Percentiles rank a stretch among this genome's conserved stretches.
phyloP scores from a whole-genome alignment of 2,113 vertebrate genomes.

The Serinus canaria region DNA sequence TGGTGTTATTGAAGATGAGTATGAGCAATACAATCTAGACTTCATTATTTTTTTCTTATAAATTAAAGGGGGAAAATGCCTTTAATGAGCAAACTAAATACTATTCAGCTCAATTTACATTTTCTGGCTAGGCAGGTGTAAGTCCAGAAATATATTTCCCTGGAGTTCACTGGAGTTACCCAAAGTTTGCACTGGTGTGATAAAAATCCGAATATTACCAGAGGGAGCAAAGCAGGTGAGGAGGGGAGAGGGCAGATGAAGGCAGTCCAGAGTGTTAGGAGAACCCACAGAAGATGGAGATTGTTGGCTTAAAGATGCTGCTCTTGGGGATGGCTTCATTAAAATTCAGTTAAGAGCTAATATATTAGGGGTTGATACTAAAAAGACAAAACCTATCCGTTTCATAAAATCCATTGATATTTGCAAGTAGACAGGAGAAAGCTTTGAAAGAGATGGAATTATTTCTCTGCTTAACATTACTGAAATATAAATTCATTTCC shows the following conservation, averaged over 20 bases:
- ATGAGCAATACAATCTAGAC: not conserved
- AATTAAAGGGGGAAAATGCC: not conserved
- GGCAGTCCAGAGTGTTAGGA: not conserved
- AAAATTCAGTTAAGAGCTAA: not conserved
- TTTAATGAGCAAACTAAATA: not conserved
- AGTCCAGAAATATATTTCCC: constrained; percentile 9
- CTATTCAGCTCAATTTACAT: not conserved
- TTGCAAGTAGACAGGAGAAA: not conserved
- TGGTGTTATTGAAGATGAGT: not conserved
- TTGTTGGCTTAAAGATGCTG: not conserved
- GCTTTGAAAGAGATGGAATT: not conserved
- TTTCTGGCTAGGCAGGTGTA: constrained; percentile 11
- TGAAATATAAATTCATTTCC: not conserved
- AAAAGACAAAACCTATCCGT: not conserved
- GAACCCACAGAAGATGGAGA: not conserved
- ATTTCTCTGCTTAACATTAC: not conserved
- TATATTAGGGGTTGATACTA: not conserved
- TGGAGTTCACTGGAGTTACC: not conserved
- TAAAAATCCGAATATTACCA: not conserved
- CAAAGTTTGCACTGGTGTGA: not conserved
- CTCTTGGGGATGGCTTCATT: constrained; percentile 17
- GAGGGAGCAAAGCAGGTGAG: not conserved
- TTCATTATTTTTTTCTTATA: not conserved
- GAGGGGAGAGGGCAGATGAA: not conserved
- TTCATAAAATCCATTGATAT: not conserved